These are phyloP conservation scores for Hippocampus abdominalis DNA, from an alignment of 2,113 vertebrate genomes.

Conservation along the genomic window DNA sequence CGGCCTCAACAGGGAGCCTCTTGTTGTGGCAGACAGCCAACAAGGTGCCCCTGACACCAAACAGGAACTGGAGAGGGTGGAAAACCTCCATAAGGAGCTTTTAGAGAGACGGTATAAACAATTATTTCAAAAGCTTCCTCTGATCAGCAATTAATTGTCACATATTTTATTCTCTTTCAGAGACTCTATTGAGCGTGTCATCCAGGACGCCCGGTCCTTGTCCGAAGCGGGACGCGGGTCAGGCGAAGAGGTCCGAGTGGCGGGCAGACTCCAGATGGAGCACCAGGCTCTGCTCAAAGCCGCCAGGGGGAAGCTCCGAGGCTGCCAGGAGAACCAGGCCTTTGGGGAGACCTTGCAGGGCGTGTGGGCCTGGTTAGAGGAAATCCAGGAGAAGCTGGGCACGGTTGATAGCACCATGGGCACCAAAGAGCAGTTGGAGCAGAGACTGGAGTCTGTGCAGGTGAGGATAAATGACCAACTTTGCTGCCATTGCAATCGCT, in stretches of 20 bases:
- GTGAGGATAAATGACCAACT: conserved; percentile 51
- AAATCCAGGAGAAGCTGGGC: conserved; percentile 79
- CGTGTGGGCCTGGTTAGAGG: conserved; percentile 86
- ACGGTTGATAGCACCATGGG: conserved; percentile 82
- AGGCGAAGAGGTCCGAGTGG: conserved; percentile 74
- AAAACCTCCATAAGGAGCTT: conserved; percentile 85
- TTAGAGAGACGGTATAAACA: conserved; percentile 78
- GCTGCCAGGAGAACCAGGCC: conserved; percentile 85
- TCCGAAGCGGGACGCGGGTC: conserved; percentile 79
- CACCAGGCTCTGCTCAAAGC: conserved; percentile 82
- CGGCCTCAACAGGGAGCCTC: conserved; percentile 76
- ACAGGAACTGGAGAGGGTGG: conserved; percentile 83
- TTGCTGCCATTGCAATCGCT: conserved; percentile 4
- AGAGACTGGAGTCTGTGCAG: conserved; percentile 82
- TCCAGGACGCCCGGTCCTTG: conserved; percentile 81
- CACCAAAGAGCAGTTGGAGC: conserved; percentile 81
- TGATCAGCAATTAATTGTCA: conserved; percentile 6
- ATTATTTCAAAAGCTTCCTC: conserved; percentile 14
- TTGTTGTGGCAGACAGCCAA: conserved; percentile 73
- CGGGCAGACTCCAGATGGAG: conserved; percentile 78
- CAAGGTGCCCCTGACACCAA: conserved; percentile 78
- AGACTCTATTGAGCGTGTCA: conserved; percentile 83
- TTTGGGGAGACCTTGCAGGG: conserved; percentile 84
- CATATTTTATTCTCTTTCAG: conserved; percentile 59
- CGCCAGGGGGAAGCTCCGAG: conserved; percentile 78